phyloP scores from a whole-genome alignment of 2,113 vertebrate genomes.

The Acinonyx jubatus region DNA sequence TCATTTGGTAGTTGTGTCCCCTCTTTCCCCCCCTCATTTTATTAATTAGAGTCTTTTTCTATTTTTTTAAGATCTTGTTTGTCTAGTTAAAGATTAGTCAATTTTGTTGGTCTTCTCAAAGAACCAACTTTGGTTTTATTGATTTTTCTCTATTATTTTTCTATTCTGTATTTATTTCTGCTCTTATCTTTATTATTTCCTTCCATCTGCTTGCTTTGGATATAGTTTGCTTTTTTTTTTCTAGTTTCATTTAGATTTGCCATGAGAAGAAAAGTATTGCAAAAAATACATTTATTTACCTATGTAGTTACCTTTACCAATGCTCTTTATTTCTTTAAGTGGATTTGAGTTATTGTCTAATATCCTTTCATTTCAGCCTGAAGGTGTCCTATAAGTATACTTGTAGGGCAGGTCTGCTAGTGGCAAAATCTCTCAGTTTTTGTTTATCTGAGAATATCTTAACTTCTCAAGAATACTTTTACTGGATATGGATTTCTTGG shows the following conservation, averaged over 20 bases:
- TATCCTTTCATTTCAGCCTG: not conserved
- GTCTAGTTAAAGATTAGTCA: not conserved
- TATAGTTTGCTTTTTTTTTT: not conserved
- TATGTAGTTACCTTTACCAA: not conserved
- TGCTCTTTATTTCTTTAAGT: not conserved
- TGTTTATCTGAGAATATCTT: not conserved
- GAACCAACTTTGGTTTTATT: not conserved
- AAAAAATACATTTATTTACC: not conserved
- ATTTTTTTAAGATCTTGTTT: not conserved
- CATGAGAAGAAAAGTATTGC: not conserved
- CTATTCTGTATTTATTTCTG: not conserved
- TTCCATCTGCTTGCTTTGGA: not conserved
- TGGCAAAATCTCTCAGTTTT: not conserved
- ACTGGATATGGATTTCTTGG: not conserved
- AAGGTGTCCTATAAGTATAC: not conserved
- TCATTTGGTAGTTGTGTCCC: not conserved
- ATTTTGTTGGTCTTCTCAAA: not conserved
- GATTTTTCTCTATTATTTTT: not conserved
- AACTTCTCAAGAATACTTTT: not conserved
- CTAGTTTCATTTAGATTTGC: not conserved
- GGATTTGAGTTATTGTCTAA: not conserved
- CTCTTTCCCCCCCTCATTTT: not conserved
- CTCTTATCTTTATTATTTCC: not conserved
- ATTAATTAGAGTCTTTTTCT: not conserved
- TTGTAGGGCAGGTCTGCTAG: not conserved